Evolutionary conservation across 2,113 vertebrate species (phyloP).

Genomic region (Willisornis vidua): DNA sequence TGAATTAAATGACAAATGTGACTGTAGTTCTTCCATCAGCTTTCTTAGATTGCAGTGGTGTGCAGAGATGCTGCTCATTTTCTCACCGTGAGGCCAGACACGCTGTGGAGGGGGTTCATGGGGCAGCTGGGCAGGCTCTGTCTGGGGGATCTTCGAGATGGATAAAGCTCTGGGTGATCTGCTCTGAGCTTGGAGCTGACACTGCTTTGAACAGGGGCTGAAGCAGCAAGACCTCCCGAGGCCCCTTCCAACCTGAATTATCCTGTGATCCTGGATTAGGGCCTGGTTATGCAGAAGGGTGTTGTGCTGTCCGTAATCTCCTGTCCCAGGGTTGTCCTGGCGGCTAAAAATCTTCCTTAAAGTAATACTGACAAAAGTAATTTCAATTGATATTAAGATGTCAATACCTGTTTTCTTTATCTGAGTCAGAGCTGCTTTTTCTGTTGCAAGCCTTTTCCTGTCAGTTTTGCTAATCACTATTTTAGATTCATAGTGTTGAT

Average conservation of each 20-base stretch:
- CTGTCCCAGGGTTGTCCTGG: not conserved
- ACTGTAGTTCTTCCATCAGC: not conserved
- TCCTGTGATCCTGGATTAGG: not conserved
- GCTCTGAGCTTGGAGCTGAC: not conserved
- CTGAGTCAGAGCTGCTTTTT: not conserved
- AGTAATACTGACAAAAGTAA: not conserved
- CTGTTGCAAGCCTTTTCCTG: conserved; percentile 13
- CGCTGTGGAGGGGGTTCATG: not conserved
- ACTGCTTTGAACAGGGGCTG: not conserved
- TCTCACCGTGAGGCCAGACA: fast-evolving
- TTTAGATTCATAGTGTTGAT: not conserved
- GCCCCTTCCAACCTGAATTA: not conserved
- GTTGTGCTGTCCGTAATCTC: not conserved
- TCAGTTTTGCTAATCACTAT: not conserved
- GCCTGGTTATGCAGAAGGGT: not conserved
- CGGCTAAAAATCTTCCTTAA: not conserved
- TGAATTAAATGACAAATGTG: not conserved
- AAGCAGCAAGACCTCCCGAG: not conserved
- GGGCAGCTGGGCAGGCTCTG: not conserved
- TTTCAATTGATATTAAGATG: not conserved
- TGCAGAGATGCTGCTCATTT: not conserved
- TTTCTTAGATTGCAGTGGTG: not conserved
- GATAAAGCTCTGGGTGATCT: not conserved
- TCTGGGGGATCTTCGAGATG: not conserved
- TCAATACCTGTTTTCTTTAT: not conserved